phyloP scores from a whole-genome alignment of 2,113 vertebrate genomes.

The Hypanus sabinus region DNA sequence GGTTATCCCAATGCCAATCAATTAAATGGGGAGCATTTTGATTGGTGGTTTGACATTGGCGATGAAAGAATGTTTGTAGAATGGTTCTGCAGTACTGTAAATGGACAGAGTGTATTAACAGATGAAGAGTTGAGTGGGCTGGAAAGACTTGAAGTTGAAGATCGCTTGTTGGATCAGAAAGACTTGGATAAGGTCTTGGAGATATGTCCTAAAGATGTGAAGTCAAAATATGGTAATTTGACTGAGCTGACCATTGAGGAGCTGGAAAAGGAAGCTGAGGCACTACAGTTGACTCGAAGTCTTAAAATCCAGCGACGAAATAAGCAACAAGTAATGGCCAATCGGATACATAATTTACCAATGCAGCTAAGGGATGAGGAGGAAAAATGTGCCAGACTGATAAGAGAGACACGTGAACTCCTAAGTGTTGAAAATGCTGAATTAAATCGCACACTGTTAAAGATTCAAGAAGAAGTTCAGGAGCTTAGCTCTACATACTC shows the following conservation, averaged over 20 bases:
- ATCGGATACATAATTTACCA: constrained; percentile 51
- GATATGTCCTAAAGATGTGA: constrained; percentile 51
- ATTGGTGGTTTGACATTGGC: constrained; percentile 80
- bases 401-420: constrained; percentile 54
- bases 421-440: constrained; percentile 57
- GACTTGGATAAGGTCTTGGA: constrained; percentile 70
- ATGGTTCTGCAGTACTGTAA: constrained; percentile 75
- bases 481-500: constrained; percentile 59
- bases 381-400: constrained; percentile 45
- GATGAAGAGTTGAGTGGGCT: constrained; percentile 65
- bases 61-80: constrained; percentile 69
- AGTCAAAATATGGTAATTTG: constrained; percentile 40
- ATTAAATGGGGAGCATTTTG: constrained; percentile 79
- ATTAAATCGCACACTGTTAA: constrained; percentile 59
- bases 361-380: constrained; percentile 51
- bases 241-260: constrained; percentile 51
- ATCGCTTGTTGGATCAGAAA: constrained; percentile 67
- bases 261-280: constrained; percentile 66
- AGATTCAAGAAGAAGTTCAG: constrained; percentile 53
- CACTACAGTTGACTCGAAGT: constrained; percentile 61
- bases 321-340: constrained; percentile 61
- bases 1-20: constrained; percentile 64
- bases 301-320: constrained; percentile 64
- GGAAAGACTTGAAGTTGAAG: constrained; percentile 56
- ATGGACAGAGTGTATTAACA: constrained; percentile 59